These are phyloP conservation scores for Nebria brevicollis DNA, from an alignment of 2,888 invertebrate species.

Conservation along the genomic window DNA sequence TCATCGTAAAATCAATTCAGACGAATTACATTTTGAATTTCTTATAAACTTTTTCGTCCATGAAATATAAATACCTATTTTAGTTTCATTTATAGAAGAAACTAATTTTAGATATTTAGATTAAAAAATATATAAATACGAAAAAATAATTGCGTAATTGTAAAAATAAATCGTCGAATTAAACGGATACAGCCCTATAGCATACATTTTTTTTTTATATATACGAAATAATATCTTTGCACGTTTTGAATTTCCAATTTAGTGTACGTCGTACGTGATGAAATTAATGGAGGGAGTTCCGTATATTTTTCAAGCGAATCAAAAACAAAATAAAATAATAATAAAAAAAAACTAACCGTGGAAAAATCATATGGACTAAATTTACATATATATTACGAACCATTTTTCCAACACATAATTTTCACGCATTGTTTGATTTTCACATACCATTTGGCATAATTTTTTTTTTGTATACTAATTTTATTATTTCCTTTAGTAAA, in stretches of 20 bases:
- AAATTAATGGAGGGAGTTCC: background rate
- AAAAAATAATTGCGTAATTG: background rate
- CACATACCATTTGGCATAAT: background rate
- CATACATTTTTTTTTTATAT: background rate
- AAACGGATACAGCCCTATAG: background rate
- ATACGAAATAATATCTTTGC: background rate
- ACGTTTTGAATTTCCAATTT: background rate
- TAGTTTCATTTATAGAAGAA: no score
- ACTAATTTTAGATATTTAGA: no score
- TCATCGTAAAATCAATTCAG: background rate
- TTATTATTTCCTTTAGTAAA: background rate
- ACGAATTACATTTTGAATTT: background rate
- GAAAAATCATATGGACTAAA: background rate
- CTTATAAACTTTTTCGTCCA: no score
- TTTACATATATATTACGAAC: constrained; percentile 1
- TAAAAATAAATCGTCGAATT: background rate
- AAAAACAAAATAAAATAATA: background rate
- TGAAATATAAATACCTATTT: no score
- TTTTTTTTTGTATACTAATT: background rate
- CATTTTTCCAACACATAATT: background rate
- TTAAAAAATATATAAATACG: no score
- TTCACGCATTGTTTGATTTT: constrained; percentile 1
- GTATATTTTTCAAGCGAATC: background rate
- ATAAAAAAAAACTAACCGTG: background rate
- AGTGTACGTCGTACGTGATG: background rate